Percentiles rank a stretch among this genome's conserved stretches.
Conservation (phyloP, 2,797 vertebrate genomes). For the Notoglanidium macrostoma region DNA sequence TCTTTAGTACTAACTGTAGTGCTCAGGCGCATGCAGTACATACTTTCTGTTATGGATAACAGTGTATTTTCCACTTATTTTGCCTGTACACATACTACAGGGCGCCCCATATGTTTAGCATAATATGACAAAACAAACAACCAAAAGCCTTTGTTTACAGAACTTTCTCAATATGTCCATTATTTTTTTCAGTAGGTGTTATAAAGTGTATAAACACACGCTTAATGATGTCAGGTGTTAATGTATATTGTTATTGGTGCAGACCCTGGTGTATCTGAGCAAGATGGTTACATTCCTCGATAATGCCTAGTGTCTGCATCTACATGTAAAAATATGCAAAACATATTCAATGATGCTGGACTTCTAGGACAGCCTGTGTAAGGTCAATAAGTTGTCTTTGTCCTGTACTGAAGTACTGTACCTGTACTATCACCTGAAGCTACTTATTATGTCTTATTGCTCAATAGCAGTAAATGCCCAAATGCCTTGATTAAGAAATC, state of each 20-base stretch:
- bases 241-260: background rate
- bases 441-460: background rate
- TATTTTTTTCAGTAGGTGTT: too few relatives aligned
- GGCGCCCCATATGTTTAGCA: background rate
- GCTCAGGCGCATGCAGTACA: background rate
- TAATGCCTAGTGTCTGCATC: background rate
- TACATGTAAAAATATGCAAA: background rate
- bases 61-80: background rate
- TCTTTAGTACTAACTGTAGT: background rate
- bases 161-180: background rate
- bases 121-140: background rate
- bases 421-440: background rate
- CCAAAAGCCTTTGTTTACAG: background rate
- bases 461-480: background rate
- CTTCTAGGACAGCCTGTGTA: background rate
- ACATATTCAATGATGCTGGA: background rate
- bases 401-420: too few relatives aligned
- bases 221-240: background rate
- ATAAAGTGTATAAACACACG: background rate
- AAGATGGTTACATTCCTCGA: background rate
- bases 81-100: too few relatives aligned
- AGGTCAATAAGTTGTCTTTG: background rate
- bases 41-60: background rate
- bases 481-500: conserved; percentile 6
- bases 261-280: background rate